These are phyloP conservation scores for Papilio helenus DNA, from an alignment of 1,140 invertebrate species.

Conservation along the genomic window DNA sequence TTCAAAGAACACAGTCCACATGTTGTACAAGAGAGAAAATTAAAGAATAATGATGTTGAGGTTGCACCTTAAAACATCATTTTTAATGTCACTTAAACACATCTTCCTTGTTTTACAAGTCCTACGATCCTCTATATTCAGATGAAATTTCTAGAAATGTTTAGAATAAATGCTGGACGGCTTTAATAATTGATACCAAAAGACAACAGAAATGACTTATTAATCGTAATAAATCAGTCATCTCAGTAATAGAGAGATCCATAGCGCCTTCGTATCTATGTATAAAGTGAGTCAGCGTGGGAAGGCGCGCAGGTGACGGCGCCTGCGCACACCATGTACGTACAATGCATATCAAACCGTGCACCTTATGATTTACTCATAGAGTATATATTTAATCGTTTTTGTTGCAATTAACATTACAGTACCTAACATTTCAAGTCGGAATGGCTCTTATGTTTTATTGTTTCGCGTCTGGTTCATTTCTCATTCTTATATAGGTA, in stretches of 20 bases:
- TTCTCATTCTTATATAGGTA: not conserved
- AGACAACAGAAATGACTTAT: too few species aligned
- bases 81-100: too few species aligned
- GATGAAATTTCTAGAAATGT: too few species aligned
- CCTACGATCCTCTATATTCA: too few species aligned
- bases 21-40: too few species aligned
- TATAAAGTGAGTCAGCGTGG: slow-evolving; percentile 58
- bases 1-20: too few species aligned
- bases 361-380: slow-evolving; percentile 29
- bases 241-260: slow-evolving; percentile 30
- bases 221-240: slow-evolving; percentile 28
- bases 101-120: too few species aligned
- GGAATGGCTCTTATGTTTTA: too few species aligned
- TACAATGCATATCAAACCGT: slow-evolving; percentile 25
- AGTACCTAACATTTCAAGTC: not conserved
- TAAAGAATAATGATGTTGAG: too few species aligned
- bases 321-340: slow-evolving; percentile 48
- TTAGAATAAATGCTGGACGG: too few species aligned
- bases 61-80: too few species aligned
- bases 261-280: slow-evolving; percentile 19
- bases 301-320: slow-evolving; percentile 64
- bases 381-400: slow-evolving; percentile 19
- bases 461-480: not conserved
- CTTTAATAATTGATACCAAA: too few species aligned
- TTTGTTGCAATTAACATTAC: not conserved